Evolutionary conservation across 2,797 vertebrate genomes (phyloP).

Genomic region (Anguilla anguilla): DNA sequence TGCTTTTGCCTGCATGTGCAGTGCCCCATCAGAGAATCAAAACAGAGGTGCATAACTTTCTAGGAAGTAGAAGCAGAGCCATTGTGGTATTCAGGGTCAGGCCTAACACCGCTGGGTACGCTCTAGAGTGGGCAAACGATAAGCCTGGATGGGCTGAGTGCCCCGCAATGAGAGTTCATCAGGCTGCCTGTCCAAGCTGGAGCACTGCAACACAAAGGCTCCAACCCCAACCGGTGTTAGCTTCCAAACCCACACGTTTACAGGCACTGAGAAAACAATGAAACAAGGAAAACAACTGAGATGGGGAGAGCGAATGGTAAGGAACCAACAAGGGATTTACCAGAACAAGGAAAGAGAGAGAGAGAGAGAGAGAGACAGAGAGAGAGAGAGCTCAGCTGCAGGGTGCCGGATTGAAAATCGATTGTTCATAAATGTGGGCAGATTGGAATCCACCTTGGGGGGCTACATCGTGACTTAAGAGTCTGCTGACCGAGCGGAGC

Average conservation of each 20-base stretch:
- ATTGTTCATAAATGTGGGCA: slow-evolving; percentile 33
- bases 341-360: not conserved
- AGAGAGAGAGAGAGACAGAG: not conserved
- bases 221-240: not conserved
- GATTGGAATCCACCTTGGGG: slow-evolving; percentile 43
- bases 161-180: not conserved
- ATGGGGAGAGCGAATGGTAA: not conserved
- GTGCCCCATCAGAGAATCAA: not conserved
- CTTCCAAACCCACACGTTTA: not conserved
- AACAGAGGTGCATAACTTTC: not conserved
- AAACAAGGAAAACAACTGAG: not conserved
- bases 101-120: not conserved
- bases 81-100: not conserved
- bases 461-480: slow-evolving; percentile 3
- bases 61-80: not conserved
- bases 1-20: not conserved
- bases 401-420: slow-evolving; percentile 40
- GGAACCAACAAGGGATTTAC: not conserved
- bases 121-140: not conserved
- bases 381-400: slow-evolving; percentile 15
- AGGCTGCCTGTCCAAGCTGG: not conserved
- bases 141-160: not conserved
- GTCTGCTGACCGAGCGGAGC: slow-evolving; percentile 8
- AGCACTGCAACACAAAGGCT: not conserved
- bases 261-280: not conserved